phyloP scores from a whole-genome alignment of 2,888 invertebrate genomes.

The Limenitis camilla region DNA sequence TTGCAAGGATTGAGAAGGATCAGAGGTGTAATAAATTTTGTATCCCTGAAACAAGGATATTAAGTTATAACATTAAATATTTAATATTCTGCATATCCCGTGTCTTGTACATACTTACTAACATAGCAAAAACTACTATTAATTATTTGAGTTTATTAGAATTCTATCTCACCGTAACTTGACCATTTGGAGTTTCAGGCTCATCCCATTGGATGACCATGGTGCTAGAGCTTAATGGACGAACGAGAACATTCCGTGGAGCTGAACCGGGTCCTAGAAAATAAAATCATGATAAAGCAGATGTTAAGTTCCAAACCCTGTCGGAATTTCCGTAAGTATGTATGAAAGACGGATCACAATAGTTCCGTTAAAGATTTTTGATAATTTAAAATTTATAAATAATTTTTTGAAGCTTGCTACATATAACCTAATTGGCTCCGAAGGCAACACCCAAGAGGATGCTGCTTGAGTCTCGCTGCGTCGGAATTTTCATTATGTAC shows the following conservation, averaged over 20 bases:
- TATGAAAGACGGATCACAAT: too few relatives aligned
- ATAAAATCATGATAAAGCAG: conserved; percentile 9
- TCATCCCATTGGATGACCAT: conserved; percentile 99
- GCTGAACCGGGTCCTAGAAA: conserved; percentile 94
- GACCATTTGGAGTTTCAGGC: conserved; percentile 97
- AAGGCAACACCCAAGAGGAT: conserved; percentile 4
- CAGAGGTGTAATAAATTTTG: conserved; percentile 96
- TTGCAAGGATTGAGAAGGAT: conserved; percentile 87
- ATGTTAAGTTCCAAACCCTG: not conserved
- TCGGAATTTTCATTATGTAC: conserved; percentile 2
- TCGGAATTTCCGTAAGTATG: too few relatives aligned
- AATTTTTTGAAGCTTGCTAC: not conserved
- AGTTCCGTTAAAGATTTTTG: not conserved
- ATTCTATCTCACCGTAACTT: conserved; percentile 85
- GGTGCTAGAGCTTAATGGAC: conserved; percentile 94
- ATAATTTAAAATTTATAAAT: not conserved
- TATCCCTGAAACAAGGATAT: conserved; percentile 82
- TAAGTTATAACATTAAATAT: too few relatives aligned
- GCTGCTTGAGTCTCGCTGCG: conserved; percentile 4
- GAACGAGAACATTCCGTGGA: conserved; percentile 93
- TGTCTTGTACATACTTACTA: too few relatives aligned
- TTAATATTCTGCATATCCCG: too few relatives aligned
- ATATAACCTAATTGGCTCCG: conserved; percentile 5
- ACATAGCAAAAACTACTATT: too few relatives aligned
- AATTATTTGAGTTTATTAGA: too few relatives aligned